Evolutionary conservation across 2,888 invertebrate genomes (phyloP).

Genomic region (Netelia inedita): DNA sequence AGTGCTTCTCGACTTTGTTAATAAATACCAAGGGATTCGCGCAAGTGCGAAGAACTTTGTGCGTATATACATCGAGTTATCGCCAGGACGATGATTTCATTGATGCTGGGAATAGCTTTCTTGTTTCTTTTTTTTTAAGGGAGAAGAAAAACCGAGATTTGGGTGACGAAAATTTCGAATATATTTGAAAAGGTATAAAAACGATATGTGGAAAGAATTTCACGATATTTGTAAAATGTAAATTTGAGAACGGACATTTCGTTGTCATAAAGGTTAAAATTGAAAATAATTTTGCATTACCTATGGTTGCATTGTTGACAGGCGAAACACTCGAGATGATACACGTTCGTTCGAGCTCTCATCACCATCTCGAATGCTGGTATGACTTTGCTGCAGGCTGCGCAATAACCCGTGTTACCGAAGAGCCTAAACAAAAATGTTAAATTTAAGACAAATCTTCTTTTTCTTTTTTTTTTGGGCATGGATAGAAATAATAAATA

Average conservation of each 20-base stretch:
- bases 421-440: conserved; percentile 89
- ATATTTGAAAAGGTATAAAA: too few relatives aligned
- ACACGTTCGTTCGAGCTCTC: conserved; percentile 96
- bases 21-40: conserved; percentile 72
- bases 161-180: too few relatives aligned
- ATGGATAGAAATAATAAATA: not conserved
- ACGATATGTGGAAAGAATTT: too few relatives aligned
- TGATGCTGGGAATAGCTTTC: not conserved
- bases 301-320: conserved; percentile 98
- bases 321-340: conserved; percentile 97
- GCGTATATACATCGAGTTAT: conserved; percentile 58
- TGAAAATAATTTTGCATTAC: conserved; percentile 85
- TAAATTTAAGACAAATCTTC: not conserved
- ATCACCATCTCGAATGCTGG: conserved; percentile 98
- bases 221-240: not conserved
- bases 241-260: not conserved
- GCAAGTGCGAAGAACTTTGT: conserved; percentile 60
- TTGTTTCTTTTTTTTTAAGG: not conserved
- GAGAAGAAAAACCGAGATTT: not conserved
- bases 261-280: not conserved
- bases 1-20: conserved; percentile 70
- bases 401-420: conserved; percentile 95
- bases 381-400: conserved; percentile 96
- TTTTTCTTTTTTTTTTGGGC: too few relatives aligned
- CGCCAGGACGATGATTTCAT: conserved; percentile 12